Conservation (phyloP, 2,888 invertebrate genomes). For the Noctua fimbriata region DNA sequence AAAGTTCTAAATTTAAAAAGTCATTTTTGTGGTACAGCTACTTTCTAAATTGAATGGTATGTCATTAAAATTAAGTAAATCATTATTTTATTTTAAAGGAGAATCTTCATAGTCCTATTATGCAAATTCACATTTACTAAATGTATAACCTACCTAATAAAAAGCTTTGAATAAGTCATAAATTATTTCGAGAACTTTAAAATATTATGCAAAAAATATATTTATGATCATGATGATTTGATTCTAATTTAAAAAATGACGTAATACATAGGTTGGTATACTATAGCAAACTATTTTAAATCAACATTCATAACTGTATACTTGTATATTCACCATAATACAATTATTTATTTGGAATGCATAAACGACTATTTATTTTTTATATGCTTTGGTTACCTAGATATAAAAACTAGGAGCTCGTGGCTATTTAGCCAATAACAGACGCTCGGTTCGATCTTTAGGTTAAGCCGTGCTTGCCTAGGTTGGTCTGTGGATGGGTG, state of each 20-base stretch:
- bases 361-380: not conserved
- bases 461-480: too few relatives aligned
- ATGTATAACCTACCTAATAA: not conserved
- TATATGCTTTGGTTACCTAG: not conserved
- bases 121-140: not conserved
- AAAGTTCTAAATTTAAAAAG: too few relatives aligned
- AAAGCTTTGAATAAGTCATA: not conserved
- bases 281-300: conserved; percentile 13
- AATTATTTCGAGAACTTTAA: not conserved
- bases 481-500: too few relatives aligned
- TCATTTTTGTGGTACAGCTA: too few relatives aligned
- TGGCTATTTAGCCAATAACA: too few relatives aligned
- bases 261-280: not conserved
- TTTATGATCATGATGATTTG: too few relatives aligned
- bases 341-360: conserved; percentile 9
- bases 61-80: too few relatives aligned
- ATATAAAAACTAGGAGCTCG: not conserved
- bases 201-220: conserved; percentile 1
- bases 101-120: not conserved
- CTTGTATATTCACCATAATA: conserved; percentile 1
- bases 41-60: too few relatives aligned
- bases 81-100: not conserved
- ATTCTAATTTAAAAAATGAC: conserved; percentile 14
- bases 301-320: conserved; percentile 22
- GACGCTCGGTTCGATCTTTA: too few relatives aligned